Conservation (phyloP, 2,113 vertebrate genomes). For the Dipodomys ordii region DNA sequence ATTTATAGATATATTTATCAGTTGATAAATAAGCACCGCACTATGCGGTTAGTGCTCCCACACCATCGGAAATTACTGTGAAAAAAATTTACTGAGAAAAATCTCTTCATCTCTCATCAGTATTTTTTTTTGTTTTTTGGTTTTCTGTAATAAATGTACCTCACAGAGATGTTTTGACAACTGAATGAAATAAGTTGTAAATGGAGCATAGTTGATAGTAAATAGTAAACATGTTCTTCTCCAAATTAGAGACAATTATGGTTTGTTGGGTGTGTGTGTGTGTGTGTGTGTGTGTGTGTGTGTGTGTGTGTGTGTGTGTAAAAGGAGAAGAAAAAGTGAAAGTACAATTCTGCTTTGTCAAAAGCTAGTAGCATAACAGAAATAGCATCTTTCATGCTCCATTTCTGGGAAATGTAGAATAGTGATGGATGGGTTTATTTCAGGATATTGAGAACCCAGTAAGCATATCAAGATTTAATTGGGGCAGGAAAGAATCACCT, state of each 20-base stretch:
- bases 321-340: not conserved
- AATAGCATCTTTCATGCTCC: conserved; percentile 50
- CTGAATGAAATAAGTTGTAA: conserved; percentile 26
- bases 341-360: conserved; percentile 37
- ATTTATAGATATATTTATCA: not conserved
- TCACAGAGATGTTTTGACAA: conserved; percentile 38
- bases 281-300: not conserved
- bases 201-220: not conserved
- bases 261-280: not conserved
- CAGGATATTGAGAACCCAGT: not conserved
- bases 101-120: not conserved
- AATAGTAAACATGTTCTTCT: not conserved
- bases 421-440: conserved; percentile 59
- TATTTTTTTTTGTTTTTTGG: conserved; percentile 6
- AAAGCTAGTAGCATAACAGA: conserved; percentile 32
- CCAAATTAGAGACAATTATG: not conserved
- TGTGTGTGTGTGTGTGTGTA: not conserved
- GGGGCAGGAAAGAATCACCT: not conserved
- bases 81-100: not conserved
- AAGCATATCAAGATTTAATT: conserved; percentile 26
- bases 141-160: conserved; percentile 19
- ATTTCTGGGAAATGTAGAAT: not conserved
- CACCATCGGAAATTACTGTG: not conserved
- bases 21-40: not conserved
- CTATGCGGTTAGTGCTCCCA: not conserved